Percentiles rank a stretch among this genome's conserved stretches.
Evolutionary conservation across 2,113 vertebrate genomes (phyloP).

Genomic region (Aegypius monachus): DNA sequence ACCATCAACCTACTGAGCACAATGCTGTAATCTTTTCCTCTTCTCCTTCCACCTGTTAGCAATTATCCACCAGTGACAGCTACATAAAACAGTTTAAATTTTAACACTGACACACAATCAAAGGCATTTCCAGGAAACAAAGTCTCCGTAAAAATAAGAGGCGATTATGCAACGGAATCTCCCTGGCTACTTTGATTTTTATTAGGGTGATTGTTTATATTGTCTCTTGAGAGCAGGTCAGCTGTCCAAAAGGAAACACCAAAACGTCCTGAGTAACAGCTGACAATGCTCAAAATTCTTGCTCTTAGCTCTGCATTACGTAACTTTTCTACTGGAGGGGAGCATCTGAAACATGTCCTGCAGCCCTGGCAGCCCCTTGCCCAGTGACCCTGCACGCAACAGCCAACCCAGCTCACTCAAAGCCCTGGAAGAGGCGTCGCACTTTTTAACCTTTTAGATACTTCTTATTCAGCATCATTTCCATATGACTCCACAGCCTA

Average conservation of each 20-base stretch:
- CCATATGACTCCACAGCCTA: not conserved
- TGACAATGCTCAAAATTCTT: constrained; percentile 74
- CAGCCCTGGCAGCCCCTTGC: constrained; percentile 1
- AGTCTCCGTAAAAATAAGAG: constrained; percentile 47
- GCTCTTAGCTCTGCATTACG: constrained; percentile 57
- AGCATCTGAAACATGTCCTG: constrained; percentile 23
- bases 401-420: not conserved
- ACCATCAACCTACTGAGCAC: constrained; percentile 8
- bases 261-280: constrained; percentile 70
- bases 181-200: constrained; percentile 60
- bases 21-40: constrained; percentile 48
- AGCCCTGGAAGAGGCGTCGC: not conserved
- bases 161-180: constrained; percentile 58
- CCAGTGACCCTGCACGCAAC: not conserved
- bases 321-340: constrained; percentile 49
- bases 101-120: constrained; percentile 45
- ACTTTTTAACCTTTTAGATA: not conserved
- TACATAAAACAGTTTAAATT: constrained; percentile 31
- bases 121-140: constrained; percentile 55
- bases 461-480: not conserved
- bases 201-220: constrained; percentile 61
- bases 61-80: constrained; percentile 60
- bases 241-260: constrained; percentile 75
- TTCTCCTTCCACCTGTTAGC: constrained; percentile 50
- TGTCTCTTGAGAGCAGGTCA: constrained; percentile 68